Base-by-base conservation (phyloP, 2,888 invertebrate species). In the Chymomyza amoena region DNA sequence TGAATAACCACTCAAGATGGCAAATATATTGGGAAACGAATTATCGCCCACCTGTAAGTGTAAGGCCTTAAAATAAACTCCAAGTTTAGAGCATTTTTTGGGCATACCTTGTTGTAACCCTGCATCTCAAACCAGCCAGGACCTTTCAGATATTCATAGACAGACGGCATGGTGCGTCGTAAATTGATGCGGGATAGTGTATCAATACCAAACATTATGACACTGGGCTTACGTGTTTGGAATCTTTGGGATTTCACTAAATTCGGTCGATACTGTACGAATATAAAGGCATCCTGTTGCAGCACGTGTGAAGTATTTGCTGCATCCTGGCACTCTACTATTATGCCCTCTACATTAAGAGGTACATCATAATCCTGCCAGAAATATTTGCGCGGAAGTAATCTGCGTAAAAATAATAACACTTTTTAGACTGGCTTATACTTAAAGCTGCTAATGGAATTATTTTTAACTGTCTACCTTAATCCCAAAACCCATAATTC, bases 11-110 rank as follows among this genome's bases (percentile, higher is more conserved):
- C 95, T 94, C 4, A 96, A 92, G 64, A 96, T 93, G 0, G 97
- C 96, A 93, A 97, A 95, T 66, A 97, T 90, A 90, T 98, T 98
- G 0, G 97, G 96, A 89, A 96, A 96, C 0, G 97, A 97, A 83
- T 97, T 97, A 82, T 97, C 97, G 0, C 94, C 96, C 70, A 96
- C 93, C 93, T 96, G 85, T 16, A 56, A 64, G 39, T 13, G 10
- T 6, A 45, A 45, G 2, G 13, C 6, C 9, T 1, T 25, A 18
- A 20, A 3, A 15, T 32, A 25, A 25, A 25, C 6, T 9, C 56
- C 5, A 50, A 5, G 7, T 7, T 36, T 36, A 36, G 7, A 2
- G 9, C 9, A 51, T 6, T 7, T 51, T 13, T 16, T 9, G 32
- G 28, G 9, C 32, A 32, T 5, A 93, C 93, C 92, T 93, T 93